Evolutionary conservation across 2,888 invertebrate species (phyloP).

Genomic region (Agrochola litura): DNA sequence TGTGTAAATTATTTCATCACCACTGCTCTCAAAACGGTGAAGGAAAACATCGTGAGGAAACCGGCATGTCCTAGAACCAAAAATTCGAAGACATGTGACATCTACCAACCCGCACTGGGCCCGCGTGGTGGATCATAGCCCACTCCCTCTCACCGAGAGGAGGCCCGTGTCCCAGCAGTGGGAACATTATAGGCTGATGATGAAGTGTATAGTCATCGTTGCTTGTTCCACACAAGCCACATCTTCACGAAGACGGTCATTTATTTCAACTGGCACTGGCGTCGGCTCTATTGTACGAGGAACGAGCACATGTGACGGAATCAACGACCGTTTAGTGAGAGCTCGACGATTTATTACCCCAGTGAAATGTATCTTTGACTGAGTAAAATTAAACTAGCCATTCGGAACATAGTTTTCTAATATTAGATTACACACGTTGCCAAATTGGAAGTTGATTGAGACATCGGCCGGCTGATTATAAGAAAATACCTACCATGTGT

Average conservation of each 20-base stretch:
- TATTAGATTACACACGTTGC: slow-evolving; percentile 77
- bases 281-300: slow-evolving; percentile 63
- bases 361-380: slow-evolving; percentile 74
- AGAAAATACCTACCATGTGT: slow-evolving; percentile 27
- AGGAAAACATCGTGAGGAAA: no score
- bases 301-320: slow-evolving; percentile 71
- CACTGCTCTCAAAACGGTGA: no score
- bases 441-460: slow-evolving; percentile 77
- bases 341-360: slow-evolving; percentile 71
- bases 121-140: no score
- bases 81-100: no score
- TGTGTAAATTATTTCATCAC: no score
- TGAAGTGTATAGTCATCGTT: slow-evolving; percentile 51
- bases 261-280: slow-evolving; percentile 64
- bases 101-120: no score
- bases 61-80: no score
- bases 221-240: slow-evolving; percentile 49
- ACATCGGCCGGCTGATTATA: slow-evolving; percentile 44
- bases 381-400: slow-evolving; percentile 74
- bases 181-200: no score
- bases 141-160: no score
- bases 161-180: no score
- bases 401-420: slow-evolving; percentile 75
- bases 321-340: slow-evolving; percentile 75
- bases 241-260: slow-evolving; percentile 68